phyloP scores from a whole-genome alignment of 53 echinoderm and acorn worm species.

The Echinarachnius parma region DNA sequence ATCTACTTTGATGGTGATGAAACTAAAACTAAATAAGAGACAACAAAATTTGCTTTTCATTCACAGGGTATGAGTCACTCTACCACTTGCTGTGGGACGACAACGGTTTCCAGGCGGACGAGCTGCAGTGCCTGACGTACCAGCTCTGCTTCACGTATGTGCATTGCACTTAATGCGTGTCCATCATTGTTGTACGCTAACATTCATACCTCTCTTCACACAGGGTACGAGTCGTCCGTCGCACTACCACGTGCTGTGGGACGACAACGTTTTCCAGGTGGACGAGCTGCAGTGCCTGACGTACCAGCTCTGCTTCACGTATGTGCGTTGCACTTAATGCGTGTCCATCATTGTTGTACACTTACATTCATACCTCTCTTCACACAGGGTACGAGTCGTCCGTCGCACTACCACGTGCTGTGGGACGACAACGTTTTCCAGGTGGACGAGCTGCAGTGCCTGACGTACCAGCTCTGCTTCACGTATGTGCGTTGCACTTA shows the following conservation, averaged over 20 bases:
- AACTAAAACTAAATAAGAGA: conserved; percentile 72
- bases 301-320: conserved; percentile 85
- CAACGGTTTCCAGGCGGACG: conserved; percentile 81
- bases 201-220: not conserved
- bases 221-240: conserved; percentile 93
- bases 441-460: conserved; percentile 84
- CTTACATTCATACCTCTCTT: no score
- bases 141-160: no score
- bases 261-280: conserved; percentile 79
- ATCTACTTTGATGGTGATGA: conserved; percentile 7
- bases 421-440: conserved; percentile 88
- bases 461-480: no score
- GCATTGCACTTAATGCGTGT: no score
- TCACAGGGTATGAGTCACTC: conserved; percentile 88
- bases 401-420: conserved; percentile 92
- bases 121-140: no score
- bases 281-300: conserved; percentile 82
- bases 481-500: no score
- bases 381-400: conserved; percentile 92
- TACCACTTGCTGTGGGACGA: conserved; percentile 93
- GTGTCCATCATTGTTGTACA: conserved; percentile 66
- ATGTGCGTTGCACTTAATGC: conserved; percentile 83
- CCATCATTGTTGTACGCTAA: no score
- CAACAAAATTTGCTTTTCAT: no score
- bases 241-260: conserved; percentile 91